Conservation (phyloP, 1,140 invertebrate genomes). For the Homarus americanus region DNA sequence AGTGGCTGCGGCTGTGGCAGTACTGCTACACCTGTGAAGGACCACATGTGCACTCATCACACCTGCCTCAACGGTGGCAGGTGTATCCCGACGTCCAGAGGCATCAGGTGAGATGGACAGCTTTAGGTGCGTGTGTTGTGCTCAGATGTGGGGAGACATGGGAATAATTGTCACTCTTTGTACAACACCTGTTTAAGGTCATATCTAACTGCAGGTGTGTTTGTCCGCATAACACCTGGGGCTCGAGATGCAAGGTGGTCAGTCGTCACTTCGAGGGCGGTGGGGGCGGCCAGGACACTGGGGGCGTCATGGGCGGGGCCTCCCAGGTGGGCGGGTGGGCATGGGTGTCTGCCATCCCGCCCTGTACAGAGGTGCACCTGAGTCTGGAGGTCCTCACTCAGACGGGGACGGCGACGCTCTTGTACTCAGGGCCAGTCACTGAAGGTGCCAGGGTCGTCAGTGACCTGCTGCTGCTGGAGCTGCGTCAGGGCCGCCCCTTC, state of each 20-base stretch:
- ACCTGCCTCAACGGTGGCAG: constrained; percentile 50
- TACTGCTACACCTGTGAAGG: not conserved
- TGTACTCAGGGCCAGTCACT: constrained; percentile 23
- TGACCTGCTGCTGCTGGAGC: constrained; percentile 52
- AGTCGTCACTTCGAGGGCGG: constrained; percentile 49
- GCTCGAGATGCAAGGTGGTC: constrained; percentile 42
- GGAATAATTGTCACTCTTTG: too few relatives aligned
- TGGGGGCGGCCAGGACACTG: not conserved
- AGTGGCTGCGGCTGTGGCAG: not conserved
- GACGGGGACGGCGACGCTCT: not conserved
- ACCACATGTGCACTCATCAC: not conserved
- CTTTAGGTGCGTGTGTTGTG: too few relatives aligned
- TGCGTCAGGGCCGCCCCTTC: constrained; percentile 27
- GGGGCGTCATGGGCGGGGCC: too few relatives aligned
- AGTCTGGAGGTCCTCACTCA: constrained; percentile 43
- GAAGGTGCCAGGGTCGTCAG: not conserved
- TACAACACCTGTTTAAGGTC: not conserved
- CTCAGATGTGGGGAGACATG: too few relatives aligned
- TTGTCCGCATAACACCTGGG: constrained; percentile 51
- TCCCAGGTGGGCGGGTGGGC: constrained; percentile 24
- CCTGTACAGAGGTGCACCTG: constrained; percentile 52
- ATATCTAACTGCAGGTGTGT: constrained; percentile 31
- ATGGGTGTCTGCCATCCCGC: constrained; percentile 48
- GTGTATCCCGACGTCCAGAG: constrained; percentile 26
- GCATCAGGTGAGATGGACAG: not conserved